phyloP scores from a whole-genome alignment of 2,113 vertebrate genomes.

The Eleginops maclovinus region DNA sequence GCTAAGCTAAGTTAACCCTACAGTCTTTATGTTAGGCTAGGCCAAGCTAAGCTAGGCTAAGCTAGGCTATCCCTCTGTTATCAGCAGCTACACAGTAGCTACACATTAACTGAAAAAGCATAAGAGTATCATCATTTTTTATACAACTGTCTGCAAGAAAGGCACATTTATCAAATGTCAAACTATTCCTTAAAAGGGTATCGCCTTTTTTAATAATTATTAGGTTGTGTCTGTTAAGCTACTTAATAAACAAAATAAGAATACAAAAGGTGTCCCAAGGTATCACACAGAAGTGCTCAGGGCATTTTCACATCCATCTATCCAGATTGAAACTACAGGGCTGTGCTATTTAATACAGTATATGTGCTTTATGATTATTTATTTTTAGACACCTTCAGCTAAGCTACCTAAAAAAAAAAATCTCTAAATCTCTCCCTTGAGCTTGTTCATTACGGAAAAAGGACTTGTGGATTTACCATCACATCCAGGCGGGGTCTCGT shows the following conservation, averaged over 20 bases:
- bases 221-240: background rate
- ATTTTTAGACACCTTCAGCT: constrained; percentile 26
- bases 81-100: background rate
- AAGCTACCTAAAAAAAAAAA: constrained; percentile 34
- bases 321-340: background rate
- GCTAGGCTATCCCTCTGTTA: background rate
- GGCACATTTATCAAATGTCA: background rate
- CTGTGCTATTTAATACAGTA: background rate
- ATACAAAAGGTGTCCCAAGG: no score
- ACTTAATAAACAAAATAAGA: no score
- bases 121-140: background rate
- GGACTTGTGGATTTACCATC: constrained; percentile 37
- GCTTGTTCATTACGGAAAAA: constrained; percentile 45
- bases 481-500: constrained; percentile 55
- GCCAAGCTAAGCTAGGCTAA: background rate
- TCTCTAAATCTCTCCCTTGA: constrained; percentile 43
- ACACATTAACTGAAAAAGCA: background rate
- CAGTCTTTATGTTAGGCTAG: background rate
- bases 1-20: background rate
- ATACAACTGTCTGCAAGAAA: background rate
- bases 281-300: background rate
- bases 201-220: background rate
- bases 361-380: background rate
- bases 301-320: background rate
- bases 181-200: background rate